Evolutionary conservation across 2,797 vertebrate species (phyloP), one percentile per base, ranked within the genome.

Genomic region (Glossophaga mutica): DNA sequence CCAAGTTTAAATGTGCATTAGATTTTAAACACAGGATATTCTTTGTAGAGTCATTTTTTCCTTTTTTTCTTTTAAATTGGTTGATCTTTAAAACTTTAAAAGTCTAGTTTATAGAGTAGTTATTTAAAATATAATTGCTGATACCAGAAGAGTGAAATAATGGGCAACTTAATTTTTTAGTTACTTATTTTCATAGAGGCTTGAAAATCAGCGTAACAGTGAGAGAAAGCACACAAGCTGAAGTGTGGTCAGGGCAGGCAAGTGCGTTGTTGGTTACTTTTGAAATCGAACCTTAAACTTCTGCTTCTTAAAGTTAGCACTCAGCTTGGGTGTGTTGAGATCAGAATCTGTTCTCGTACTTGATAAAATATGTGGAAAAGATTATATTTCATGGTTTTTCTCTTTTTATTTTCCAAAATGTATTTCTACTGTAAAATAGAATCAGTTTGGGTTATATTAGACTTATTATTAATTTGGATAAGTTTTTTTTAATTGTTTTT

Each of bases 131-230:
- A 81, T 73, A 94, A 84, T 96, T 95, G 70, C 93, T 77, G 57
- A 46, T 92, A 87, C 85, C 89, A 96, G 76, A 94, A 93, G 70
- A 85, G 19, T 86, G n/a, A 91, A 68, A 89, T 83, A 83, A 82
- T 90, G 67, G 86, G 70, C 95, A 96, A 93, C 62, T 84, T 84
- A 81, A 90, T 93, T 52, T 93, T 97, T 78, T 52, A 85, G 81
- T 77, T 94, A 82, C n/a, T 57, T 90, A 91, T 95, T 96, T 95
- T 97, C 81, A 87, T 90, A 93, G 74, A 73, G 52, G n/a, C 81
- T 96, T 95, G 82, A 90, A 94, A 91, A 92, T 65, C 29, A 87
- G 48, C 62, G 77, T 82, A 52, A 83, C 87, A 91, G 79, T 77
- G 48, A 95, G 88, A 68, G 55, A 78, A 87, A 91, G 48, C 37